Evolutionary conservation across 1,140 invertebrate genomes (phyloP).

Genomic region (Drosophila funebris): DNA sequence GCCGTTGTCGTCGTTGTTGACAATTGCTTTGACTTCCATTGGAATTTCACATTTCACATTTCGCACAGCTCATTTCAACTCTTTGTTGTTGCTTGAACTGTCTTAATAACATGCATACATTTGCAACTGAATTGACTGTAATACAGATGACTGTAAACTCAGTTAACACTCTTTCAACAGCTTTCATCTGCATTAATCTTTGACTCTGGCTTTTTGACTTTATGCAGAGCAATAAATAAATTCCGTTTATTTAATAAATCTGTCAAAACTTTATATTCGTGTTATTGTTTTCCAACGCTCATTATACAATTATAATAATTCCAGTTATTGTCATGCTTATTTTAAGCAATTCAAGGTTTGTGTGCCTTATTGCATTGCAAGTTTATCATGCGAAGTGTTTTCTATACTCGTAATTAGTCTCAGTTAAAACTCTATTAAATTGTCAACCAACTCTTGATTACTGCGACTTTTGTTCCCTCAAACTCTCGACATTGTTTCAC

Average conservation of each 20-base stretch:
- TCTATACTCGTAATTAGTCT: conserved; percentile 1
- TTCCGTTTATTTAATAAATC: no score
- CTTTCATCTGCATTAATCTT: no score
- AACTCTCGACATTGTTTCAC: conserved; percentile 6
- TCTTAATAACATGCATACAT: not conserved
- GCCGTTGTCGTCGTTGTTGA: conserved; percentile 41
- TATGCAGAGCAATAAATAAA: no score
- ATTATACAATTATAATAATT: not conserved
- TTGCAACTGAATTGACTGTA: no score
- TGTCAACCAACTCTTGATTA: conserved; percentile 11
- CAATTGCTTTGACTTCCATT: conserved; percentile 59
- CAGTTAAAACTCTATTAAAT: conserved; percentile 5
- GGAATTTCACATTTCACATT: not conserved
- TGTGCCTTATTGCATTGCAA: not conserved
- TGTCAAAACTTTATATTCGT: no score
- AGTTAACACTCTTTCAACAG: no score
- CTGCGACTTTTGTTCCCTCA: conserved; percentile 10
- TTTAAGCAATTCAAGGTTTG: not conserved
- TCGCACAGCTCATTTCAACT: conserved; percentile 9
- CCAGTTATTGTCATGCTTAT: not conserved
- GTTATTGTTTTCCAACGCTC: not conserved
- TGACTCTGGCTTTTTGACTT: no score
- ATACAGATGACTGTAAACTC: no score
- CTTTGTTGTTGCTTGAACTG: not conserved
- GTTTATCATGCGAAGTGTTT: conserved; percentile 1